Evolutionary conservation across 1,140 invertebrate species (phyloP), one percentile per base, ranked within the genome.

Genomic region (Helicoverpa zea): DNA sequence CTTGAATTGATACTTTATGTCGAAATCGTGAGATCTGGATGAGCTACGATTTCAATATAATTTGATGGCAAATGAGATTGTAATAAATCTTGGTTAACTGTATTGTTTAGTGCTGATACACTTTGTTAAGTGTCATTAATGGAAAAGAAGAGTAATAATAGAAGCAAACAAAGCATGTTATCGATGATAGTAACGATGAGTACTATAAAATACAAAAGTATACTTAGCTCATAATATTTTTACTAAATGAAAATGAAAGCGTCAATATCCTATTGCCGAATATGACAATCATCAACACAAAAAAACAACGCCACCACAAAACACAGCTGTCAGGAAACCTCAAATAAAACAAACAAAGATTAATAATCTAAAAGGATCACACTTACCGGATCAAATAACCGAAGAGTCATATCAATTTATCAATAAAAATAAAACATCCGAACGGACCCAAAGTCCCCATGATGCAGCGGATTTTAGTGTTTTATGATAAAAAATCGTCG

Each of bases 401-500:
- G 52, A 72, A 52, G 52, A 72, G 49, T 52, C 47, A 72, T 72
- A 52, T 29, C 68, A 30, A 72, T 72, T 72, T 51, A 72, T 52
- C 68, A 72, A 72, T 72, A 72, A 72, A 52, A 54, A 72, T 54
- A 51, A 68, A 68, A 68, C 43, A 68, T 43, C 16, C 30, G 35
- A 66, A n/a, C 30, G 29, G 49, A 14, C 68, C 23, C 23, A 13
- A 43, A 64, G 68, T 54, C 49, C 49, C 68, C 47, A 30, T 72
- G 68, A 72, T 18, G 16, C 63, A n/a, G 68, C 47, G 52, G 68
- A 72, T 72, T 54, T n/a, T 2, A 9, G 9, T 64, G 5, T n/a
- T 64, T 64, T 64, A 64, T 64, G 63, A 64, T 72, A 72, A 72
- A 70, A 72, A 72, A 72, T 72, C 68, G 47, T 52, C 68, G 16